Evolutionary conservation across 2,113 vertebrate genomes (phyloP), one percentile per base, ranked within the genome.

Genomic region (Upupa epops): DNA sequence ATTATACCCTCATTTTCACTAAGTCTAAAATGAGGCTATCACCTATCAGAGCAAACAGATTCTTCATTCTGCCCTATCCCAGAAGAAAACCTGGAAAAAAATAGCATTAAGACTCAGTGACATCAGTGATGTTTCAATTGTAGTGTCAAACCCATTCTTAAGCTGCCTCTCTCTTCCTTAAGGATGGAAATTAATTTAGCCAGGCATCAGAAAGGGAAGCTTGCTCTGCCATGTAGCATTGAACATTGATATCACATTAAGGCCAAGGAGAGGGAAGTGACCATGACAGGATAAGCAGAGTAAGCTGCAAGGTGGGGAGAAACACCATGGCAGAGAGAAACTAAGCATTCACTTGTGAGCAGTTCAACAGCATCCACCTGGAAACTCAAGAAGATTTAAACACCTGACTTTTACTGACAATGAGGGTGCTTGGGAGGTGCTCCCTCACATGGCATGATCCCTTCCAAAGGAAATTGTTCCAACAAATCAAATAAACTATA

Each of bases 391-490:
- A 37, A 80, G n/a, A 46, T 3, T 63, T 45, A 52, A 66, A 74
- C 69, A 32, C 19, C 22, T 55, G 51, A 66, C 0, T 0, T 40
- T 74, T 37, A 31, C 17, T 31, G n/a, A 9, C 51, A 51, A 25
- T n/a, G 34, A 61, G 18, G 17, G 29, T 52, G 60, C 32, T 59
- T 48, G 22, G 56, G 36, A 79, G 34, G 32, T 3, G 6, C 25
- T 69, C 9, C 10, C 9, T 31, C 36, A 24, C 0, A 0, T 17
- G 26, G 11, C 3, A 1, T 14, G 31, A 7, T 22, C 26, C 13
- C 16, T 48, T 14, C 29, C 29, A 56, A 8, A 69, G 17, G 9
- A 54, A 37, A 26, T 24, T 1, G 3, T 15, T n/a, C 20, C 26
- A 52, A 40, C 6, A 29, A 73, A 76, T 18, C 60, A 51, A 73